Base-by-base conservation (phyloP, 2,888 invertebrate genomes). In the Calliphora vomitoria region DNA sequence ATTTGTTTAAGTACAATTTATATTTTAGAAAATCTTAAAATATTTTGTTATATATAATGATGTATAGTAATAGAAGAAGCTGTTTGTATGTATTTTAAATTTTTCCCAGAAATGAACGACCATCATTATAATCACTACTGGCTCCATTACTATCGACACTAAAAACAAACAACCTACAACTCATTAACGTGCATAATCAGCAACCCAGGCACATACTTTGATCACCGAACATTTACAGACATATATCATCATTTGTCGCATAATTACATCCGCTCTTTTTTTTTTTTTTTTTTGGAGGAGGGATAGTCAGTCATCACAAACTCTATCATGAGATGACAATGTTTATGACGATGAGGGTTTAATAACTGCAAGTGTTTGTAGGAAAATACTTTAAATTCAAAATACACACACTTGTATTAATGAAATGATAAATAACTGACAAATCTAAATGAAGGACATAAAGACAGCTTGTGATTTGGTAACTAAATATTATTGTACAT, bases 211-310 rank as follows among this genome's bases (percentile, higher is more conserved):
- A 64, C 31, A 25, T 55, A 55, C 4, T n/a, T 38, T 35, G 6
- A 35, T n/a, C 41, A 25, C 15, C 4, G 10, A 53, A 50, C 53
- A 72, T 15, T 41, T 53, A 64, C 64, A 75, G 55, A 62, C 44
- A 81, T 69, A 85, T 82, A 82, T 85, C 64, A 80, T 76, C 71
- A 87, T 87, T 87, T 88, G 87, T 78, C 87, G 76, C 79, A 82
- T 88, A 86, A 87, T 88, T 87, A 85, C 80, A 82, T 82, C 88
- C 88, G 82, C 74, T 82, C 47, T 35, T 82, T 64, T 81, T 76
- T 68, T 25, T 35, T 82, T 64, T 81, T 76, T 68, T 25, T 25
- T 25, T 25, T 25, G 25, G 25, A 25, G 44, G 64, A 10, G 62
- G 74, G 69, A 53, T 47, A 60, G 55, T 83, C 75, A 78, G 31